A percentile compares a stretch with the other conserved stretches of the same genome.
Evolutionary conservation across 2,113 vertebrate genomes (phyloP).

Genomic region (Otolemur garnettii): DNA sequence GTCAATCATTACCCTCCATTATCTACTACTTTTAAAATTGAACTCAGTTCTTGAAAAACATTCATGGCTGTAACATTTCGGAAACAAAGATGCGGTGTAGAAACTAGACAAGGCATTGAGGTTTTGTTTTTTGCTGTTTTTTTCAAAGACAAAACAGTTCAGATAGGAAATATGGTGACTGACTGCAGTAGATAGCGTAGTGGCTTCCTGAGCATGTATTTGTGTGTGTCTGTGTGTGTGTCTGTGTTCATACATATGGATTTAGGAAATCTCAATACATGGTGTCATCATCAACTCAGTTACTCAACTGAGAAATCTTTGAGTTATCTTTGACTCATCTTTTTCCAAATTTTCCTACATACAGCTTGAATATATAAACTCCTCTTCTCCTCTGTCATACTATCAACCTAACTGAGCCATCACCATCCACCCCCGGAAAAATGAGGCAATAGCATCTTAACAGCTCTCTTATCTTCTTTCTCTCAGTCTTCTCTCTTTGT

Average conservation of each 20-base stretch:
- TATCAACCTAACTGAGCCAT: background rate
- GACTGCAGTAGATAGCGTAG: background rate
- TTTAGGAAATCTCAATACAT: background rate
- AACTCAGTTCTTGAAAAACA: background rate
- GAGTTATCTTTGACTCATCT: background rate
- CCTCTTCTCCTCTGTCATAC: background rate
- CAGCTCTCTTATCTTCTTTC: background rate
- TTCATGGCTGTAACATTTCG: background rate
- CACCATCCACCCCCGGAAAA: background rate
- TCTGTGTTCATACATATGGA: background rate
- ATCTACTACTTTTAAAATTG: slow-evolving; percentile 37
- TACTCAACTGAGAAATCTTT: background rate
- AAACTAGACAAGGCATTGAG: background rate
- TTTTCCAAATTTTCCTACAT: background rate
- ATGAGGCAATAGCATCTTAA: background rate
- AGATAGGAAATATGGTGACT: background rate
- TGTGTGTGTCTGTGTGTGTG: background rate
- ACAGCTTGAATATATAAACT: background rate
- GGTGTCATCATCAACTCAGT: background rate
- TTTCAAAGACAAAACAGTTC: background rate
- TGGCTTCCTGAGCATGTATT: background rate
- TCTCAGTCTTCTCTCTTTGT: background rate
- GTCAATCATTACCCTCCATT: background rate
- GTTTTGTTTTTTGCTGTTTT: background rate
- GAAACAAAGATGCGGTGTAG: background rate